These are phyloP conservation scores for Percopsis omiscomaycus DNA, from an alignment of 2,797 vertebrate genomes.

Conservation along the genomic window DNA sequence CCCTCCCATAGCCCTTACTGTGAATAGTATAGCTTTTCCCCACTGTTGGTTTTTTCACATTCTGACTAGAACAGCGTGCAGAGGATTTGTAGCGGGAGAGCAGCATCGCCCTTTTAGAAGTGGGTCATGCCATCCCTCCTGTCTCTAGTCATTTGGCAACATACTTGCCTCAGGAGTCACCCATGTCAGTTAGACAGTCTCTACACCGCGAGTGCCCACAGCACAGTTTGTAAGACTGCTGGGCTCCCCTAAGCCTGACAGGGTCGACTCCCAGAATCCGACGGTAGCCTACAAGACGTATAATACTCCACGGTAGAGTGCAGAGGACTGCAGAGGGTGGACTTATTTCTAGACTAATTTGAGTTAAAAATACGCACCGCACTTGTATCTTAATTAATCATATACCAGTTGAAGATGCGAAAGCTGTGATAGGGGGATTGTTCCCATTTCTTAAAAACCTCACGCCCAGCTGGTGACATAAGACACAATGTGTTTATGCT, in stretches of 20 bases:
- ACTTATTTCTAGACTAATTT: constrained; percentile 60
- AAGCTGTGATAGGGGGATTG: constrained; percentile 34
- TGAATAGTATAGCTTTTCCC: constrained; percentile 27
- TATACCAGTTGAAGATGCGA: constrained; percentile 45
- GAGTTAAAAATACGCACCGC: constrained; percentile 64
- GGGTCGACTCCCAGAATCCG: constrained; percentile 61
- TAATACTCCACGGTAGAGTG: constrained; percentile 63
- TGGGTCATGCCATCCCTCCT: constrained; percentile 64
- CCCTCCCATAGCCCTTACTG: too few species aligned
- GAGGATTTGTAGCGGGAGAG: constrained; percentile 44
- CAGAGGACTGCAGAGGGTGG: constrained; percentile 51
- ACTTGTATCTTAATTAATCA: constrained; percentile 66
- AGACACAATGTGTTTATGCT: not conserved
- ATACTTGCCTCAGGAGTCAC: constrained; percentile 62
- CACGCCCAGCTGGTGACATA: constrained; percentile 29
- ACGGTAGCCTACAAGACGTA: constrained; percentile 42
- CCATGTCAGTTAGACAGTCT: constrained; percentile 63
- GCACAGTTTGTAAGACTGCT: constrained; percentile 58
- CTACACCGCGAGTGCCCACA: constrained; percentile 53
- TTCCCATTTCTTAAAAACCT: constrained; percentile 38
- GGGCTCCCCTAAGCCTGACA: constrained; percentile 54
- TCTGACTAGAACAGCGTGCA: constrained; percentile 37
- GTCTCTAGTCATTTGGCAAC: constrained; percentile 66
- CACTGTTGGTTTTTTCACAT: constrained; percentile 15
- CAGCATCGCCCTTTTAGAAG: constrained; percentile 48